Evolutionary conservation across 2,113 vertebrate genomes (phyloP).

Genomic region (Pseudolaguvia tuberculata): DNA sequence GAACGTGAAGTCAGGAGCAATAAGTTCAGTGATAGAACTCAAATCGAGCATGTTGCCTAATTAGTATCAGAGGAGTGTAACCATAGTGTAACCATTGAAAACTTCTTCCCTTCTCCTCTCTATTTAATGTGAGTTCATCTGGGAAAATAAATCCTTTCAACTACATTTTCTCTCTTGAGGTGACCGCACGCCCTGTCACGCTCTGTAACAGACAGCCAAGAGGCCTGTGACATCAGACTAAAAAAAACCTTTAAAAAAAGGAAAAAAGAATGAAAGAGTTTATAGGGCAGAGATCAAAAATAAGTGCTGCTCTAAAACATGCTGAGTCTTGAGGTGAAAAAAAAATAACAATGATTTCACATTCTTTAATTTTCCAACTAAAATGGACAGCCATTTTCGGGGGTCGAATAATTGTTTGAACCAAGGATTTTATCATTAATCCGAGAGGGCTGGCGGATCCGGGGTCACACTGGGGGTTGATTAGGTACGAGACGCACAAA

Average conservation of each 20-base stretch:
- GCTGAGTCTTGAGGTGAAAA: conserved; percentile 68
- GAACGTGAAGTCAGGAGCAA: neutral
- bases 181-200: conserved; percentile 51
- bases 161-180: conserved; percentile 26
- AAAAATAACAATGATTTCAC: conserved; percentile 79
- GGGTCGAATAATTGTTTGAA: conserved; percentile 99
- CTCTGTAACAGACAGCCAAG: conserved; percentile 51
- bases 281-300: conserved; percentile 86
- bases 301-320: conserved; percentile 85
- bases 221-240: conserved; percentile 62
- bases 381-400: conserved; percentile 95
- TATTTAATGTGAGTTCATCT: conserved; percentile 26
- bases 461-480: conserved; percentile 98
- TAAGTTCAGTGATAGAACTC: neutral
- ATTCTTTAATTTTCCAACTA: conserved; percentile 97
- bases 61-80: conserved; percentile 40
- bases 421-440: conserved; percentile 99
- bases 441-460: conserved; percentile 93
- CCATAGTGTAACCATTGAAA: conserved; percentile 30
- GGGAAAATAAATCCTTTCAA: conserved; percentile 21
- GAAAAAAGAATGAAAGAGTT: conserved; percentile 73
- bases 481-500: conserved; percentile 99
- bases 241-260: conserved; percentile 65
- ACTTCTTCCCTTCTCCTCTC: conserved; percentile 7
- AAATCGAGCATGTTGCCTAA: neutral